phyloP scores from a whole-genome alignment of 2,113 vertebrate genomes.

The Phylloscopus whistleri region DNA sequence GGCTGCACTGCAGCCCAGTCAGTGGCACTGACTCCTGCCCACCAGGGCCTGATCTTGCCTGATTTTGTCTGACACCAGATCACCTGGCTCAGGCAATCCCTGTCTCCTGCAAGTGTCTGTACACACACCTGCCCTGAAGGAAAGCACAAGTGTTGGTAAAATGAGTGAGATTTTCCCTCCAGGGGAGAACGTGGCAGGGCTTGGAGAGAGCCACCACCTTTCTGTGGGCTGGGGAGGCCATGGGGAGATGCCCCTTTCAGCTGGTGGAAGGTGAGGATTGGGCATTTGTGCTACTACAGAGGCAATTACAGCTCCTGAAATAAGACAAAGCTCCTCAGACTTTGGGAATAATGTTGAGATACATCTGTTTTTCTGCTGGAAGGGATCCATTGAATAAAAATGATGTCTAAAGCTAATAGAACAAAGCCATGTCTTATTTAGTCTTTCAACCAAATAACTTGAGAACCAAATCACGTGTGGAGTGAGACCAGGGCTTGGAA shows the following conservation, averaged over 20 bases:
- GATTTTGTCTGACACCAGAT: background rate
- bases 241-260: background rate
- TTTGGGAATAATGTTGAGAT: background rate
- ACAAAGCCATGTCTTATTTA: background rate
- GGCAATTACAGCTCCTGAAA: background rate
- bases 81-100: background rate
- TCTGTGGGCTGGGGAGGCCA: background rate
- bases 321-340: background rate
- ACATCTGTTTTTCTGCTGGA: background rate
- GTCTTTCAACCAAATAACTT: background rate
- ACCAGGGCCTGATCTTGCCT: background rate
- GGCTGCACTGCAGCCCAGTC: background rate
- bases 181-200: background rate
- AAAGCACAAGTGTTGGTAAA: background rate
- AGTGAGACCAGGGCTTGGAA: background rate
- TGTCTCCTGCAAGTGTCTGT: background rate
- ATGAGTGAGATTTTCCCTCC: background rate
- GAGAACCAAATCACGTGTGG: background rate
- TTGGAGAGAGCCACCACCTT: background rate
- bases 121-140: background rate
- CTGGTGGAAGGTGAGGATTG: background rate
- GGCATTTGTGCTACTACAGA: background rate
- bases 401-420: background rate
- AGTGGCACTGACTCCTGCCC: background rate
- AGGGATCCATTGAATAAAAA: background rate